Evolutionary conservation across 2,888 invertebrate genomes (phyloP).

Genomic region (Diarsia brunnea): DNA sequence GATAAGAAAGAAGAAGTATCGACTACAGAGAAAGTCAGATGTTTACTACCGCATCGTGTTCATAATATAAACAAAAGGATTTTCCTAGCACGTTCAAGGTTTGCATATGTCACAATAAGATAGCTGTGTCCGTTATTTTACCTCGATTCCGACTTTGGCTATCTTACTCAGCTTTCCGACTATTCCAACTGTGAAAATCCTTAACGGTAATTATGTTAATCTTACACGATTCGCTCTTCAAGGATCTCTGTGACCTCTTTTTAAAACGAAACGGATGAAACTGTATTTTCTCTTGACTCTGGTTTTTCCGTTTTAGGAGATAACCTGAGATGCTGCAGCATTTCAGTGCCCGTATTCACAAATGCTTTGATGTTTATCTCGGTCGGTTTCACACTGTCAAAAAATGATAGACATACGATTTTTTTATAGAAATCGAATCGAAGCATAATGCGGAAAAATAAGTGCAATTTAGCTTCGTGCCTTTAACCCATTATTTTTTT

Average conservation of each 20-base stretch:
- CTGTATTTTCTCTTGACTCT: background rate
- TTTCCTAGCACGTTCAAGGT: conserved; percentile 49
- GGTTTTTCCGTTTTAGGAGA: background rate
- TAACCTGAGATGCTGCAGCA: background rate
- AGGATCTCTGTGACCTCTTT: conserved; percentile 15
- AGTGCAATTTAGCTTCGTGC: too few relatives aligned
- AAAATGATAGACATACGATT: too few relatives aligned
- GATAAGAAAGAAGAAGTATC: background rate
- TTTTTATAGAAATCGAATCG: background rate
- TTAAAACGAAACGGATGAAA: background rate
- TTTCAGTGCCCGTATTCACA: too few relatives aligned
- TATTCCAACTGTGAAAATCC: conserved; percentile 53
- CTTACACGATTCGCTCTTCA: conserved; percentile 30
- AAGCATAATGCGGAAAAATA: background rate
- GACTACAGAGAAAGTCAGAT: background rate
- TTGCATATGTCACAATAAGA: conserved; percentile 32
- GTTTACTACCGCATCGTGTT: background rate
- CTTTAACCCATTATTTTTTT: too few relatives aligned
- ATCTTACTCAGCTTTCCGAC: conserved; percentile 55
- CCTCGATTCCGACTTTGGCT: conserved; percentile 54
- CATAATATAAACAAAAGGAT: conserved; percentile 23
- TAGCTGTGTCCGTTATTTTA: conserved; percentile 41
- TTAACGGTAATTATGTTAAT: conserved; percentile 51
- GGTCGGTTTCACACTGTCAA: too few relatives aligned
- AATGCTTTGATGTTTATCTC: too few relatives aligned